phyloP scores from a whole-genome alignment of 2,797 vertebrate genomes.

The Enteromius thamalakanensis region DNA sequence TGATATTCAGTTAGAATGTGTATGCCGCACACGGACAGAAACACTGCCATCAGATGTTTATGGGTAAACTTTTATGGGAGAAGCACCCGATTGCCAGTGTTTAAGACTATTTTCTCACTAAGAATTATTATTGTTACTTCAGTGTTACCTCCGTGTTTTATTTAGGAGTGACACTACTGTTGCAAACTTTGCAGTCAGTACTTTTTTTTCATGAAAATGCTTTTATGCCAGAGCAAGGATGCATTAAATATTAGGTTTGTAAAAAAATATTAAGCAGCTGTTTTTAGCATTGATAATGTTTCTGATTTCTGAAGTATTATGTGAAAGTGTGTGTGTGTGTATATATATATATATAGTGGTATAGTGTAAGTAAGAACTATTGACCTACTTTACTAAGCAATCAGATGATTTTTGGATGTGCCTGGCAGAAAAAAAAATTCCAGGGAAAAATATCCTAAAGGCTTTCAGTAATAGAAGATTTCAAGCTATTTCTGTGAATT shows the following conservation, averaged over 20 bases:
- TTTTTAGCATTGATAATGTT: background rate
- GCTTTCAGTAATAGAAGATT: background rate
- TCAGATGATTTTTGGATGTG: background rate
- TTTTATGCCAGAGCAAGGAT: background rate
- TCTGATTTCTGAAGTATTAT: background rate
- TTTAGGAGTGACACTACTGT: background rate
- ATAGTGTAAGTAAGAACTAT: background rate
- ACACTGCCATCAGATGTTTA: constrained; percentile 70
- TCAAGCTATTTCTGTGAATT: background rate
- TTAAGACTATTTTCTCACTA: background rate
- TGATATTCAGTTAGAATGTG: constrained; percentile 50
- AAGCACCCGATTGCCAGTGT: constrained; percentile 54
- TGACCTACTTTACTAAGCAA: background rate
- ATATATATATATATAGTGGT: background rate
- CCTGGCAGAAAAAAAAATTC: background rate
- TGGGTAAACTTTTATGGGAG: constrained; percentile 67
- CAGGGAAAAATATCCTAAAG: background rate
- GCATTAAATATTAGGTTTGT: background rate
- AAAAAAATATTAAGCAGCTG: background rate
- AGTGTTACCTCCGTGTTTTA: background rate
- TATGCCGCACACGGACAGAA: constrained; percentile 61
- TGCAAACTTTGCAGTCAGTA: background rate
- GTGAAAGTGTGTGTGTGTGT: background rate
- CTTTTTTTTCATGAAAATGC: background rate
- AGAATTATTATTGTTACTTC: background rate